Conservation (phyloP, 1,140 invertebrate species). For the Anastrepha ludens region DNA sequence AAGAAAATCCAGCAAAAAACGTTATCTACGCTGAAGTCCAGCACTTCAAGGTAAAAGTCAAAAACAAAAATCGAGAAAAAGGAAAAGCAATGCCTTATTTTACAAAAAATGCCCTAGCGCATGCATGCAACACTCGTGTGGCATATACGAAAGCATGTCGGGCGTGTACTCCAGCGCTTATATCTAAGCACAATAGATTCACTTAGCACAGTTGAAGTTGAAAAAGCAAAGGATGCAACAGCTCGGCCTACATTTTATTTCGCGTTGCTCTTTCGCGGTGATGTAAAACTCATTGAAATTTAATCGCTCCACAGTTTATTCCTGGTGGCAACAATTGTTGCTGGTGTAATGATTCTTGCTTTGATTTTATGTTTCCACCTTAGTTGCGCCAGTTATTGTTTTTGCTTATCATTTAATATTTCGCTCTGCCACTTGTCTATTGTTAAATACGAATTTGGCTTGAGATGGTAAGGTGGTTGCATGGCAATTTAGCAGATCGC, state of each 20-base stretch:
- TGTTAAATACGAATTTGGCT: background rate
- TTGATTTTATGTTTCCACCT: background rate
- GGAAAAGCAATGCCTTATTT: background rate
- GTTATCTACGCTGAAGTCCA: background rate
- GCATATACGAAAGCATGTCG: background rate
- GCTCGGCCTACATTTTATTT: background rate
- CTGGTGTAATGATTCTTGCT: background rate
- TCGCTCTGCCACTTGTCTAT: background rate
- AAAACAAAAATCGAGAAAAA: background rate
- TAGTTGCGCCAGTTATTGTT: background rate
- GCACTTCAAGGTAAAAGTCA: background rate
- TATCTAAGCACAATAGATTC: background rate
- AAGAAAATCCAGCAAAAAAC: background rate
- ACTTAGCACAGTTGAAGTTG: background rate
- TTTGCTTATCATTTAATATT: background rate
- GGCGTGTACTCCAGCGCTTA: background rate
- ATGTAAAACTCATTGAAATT: constrained; percentile 19
- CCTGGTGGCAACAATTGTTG: background rate
- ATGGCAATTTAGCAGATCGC: too few relatives aligned
- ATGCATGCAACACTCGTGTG: constrained; percentile 7
- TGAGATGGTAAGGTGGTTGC: too few relatives aligned
- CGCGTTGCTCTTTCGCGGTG: background rate
- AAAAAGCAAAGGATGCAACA: background rate
- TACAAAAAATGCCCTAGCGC: constrained; percentile 34
- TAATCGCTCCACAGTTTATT: constrained; percentile 1